Conservation (phyloP, 2,113 vertebrate genomes). For the Brachyhypopomus gauderio region DNA sequence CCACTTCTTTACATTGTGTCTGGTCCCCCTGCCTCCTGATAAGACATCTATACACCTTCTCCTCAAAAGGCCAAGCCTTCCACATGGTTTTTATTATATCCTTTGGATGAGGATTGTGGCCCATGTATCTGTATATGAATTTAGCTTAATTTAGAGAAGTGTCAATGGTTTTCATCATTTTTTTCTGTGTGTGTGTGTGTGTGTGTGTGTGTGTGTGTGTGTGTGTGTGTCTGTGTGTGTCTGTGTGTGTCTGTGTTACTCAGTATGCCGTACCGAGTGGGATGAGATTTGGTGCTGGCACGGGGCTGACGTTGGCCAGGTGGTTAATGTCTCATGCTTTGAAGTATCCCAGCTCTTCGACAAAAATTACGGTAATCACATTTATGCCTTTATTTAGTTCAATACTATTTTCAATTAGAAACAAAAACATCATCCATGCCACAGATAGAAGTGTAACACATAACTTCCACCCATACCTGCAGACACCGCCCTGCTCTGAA, state of each 20-base stretch:
- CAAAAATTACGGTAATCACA: conserved; percentile 67
- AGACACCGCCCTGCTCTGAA: neutral
- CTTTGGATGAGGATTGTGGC: neutral
- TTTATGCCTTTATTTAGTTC: neutral
- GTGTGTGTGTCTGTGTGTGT: neutral
- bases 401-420: neutral
- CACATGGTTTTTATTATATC: neutral
- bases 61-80: neutral
- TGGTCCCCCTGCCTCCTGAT: conserved; percentile 6
- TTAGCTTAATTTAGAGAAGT: too few relatives aligned
- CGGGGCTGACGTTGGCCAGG: conserved; percentile 67
- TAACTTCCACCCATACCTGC: neutral
- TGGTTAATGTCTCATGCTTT: conserved; percentile 70
- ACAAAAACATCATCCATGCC: too few relatives aligned
- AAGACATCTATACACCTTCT: neutral
- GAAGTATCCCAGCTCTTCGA: conserved; percentile 71
- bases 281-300: conserved; percentile 72
- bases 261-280: conserved; percentile 72
- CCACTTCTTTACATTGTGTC: neutral
- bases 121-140: neutral
- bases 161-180: too few relatives aligned
- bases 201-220: neutral
- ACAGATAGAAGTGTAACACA: too few relatives aligned
- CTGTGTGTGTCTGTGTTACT: neutral
- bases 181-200: neutral